Evolutionary conservation across 2,888 invertebrate species (phyloP).

Genomic region (Cartodere bifasciata): DNA sequence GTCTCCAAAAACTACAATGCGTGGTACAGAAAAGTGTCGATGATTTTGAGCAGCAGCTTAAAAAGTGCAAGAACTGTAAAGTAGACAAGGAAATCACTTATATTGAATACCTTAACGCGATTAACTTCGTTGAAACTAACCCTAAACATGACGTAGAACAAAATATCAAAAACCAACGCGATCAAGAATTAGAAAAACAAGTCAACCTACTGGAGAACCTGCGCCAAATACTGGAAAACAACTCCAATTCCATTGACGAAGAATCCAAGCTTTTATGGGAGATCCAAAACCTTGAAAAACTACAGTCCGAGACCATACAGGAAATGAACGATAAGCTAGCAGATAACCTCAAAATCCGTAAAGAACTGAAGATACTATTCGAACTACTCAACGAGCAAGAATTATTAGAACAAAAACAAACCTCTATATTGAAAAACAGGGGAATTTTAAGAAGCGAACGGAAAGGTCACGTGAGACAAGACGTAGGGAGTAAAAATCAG

Average conservation of each 20-base stretch:
- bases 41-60: conserved; percentile 26
- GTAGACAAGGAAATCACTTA: conserved; percentile 41
- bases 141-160: conserved; percentile 43
- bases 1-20: conserved; percentile 29
- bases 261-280: conserved; percentile 32
- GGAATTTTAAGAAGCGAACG: conserved; percentile 2
- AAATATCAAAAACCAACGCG: conserved; percentile 37
- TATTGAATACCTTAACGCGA: conserved; percentile 33
- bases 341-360: conserved; percentile 25
- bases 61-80: conserved; percentile 37
- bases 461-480: conserved; percentile 3
- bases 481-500: conserved; percentile 6
- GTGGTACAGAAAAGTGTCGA: conserved; percentile 25
- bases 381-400: conserved; percentile 27
- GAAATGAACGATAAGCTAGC: conserved; percentile 27
- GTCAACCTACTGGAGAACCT: conserved; percentile 25
- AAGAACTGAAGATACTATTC: conserved; percentile 33
- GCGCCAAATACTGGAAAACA: conserved; percentile 37
- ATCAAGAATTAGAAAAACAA: conserved; percentile 29
- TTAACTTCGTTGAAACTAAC: conserved; percentile 44
- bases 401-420: conserved; percentile 19
- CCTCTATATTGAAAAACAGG: conserved; percentile 9
- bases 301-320: conserved; percentile 30
- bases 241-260: conserved; percentile 25
- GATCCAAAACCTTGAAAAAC: conserved; percentile 30